phyloP scores from a whole-genome alignment of 2,888 invertebrate genomes.

The Agonopterix subpropinquella region DNA sequence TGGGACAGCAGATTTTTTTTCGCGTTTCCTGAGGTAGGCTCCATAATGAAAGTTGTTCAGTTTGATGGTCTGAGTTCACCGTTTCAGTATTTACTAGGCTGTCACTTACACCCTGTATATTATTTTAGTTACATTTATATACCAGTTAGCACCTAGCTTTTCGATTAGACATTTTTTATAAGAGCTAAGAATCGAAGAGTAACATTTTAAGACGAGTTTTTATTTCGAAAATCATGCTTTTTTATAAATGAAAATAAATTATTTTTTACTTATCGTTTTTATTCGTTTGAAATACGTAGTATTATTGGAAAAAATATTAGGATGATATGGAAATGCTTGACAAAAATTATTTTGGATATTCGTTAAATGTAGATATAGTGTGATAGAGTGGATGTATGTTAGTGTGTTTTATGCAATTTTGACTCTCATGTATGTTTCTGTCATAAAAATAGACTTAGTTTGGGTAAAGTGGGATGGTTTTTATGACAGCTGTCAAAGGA shows the following conservation, averaged over 20 bases:
- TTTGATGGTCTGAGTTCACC: too few relatives aligned
- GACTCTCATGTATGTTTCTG: not conserved
- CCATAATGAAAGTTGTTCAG: too few relatives aligned
- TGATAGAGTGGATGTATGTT: constrained; percentile 3
- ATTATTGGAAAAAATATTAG: not conserved
- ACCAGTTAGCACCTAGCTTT: not conserved
- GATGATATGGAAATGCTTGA: not conserved
- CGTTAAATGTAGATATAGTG: not conserved
- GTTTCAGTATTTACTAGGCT: too few relatives aligned
- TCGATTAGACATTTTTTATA: constrained; percentile 8
- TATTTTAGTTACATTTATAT: too few relatives aligned
- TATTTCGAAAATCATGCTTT: not conserved
- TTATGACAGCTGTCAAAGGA: too few relatives aligned
- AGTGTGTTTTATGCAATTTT: constrained; percentile 1
- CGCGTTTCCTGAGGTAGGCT: too few relatives aligned
- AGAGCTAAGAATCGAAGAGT: constrained; percentile 7
- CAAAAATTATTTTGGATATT: constrained; percentile 17
- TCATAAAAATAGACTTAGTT: too few relatives aligned
- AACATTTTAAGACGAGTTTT: not conserved
- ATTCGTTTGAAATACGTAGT: not conserved
- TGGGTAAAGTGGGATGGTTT: too few relatives aligned
- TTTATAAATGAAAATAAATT: constrained; percentile 1
- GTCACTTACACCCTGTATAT: too few relatives aligned
- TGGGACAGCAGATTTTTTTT: too few relatives aligned
- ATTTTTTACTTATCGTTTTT: not conserved